A percentile compares a stretch with the other conserved stretches of the same genome.
These are phyloP conservation scores for Apotomis turbidana DNA, from an alignment of 2,888 invertebrate genomes.

Conservation along the genomic window DNA sequence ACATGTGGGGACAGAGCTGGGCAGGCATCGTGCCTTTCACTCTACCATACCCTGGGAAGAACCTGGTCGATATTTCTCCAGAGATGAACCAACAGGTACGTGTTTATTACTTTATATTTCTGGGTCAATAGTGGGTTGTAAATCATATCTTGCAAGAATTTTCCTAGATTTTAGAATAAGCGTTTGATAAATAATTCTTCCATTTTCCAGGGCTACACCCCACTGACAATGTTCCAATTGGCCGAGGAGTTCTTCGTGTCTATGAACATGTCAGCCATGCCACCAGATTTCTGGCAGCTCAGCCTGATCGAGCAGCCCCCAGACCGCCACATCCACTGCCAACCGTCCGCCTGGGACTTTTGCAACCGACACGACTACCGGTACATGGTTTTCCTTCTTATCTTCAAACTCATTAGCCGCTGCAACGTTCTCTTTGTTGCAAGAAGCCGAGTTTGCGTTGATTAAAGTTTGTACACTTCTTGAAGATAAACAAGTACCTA, in stretches of 20 bases:
- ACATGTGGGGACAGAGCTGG: slow-evolving; percentile 97
- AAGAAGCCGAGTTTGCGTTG: no score
- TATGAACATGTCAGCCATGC: slow-evolving; percentile 93
- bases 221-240: slow-evolving; percentile 91
- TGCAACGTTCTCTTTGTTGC: no score
- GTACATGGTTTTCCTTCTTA: slow-evolving; percentile 65
- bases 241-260: slow-evolving; percentile 97
- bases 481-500: no score
- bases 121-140: no score
- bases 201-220: slow-evolving; percentile 89
- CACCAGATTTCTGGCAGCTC: slow-evolving; percentile 94
- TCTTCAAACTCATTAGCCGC: no score
- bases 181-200: slow-evolving; percentile 36
- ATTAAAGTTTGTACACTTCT: no score
- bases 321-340: slow-evolving; percentile 91
- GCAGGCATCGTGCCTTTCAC: slow-evolving; percentile 91
- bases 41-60: slow-evolving; percentile 93
- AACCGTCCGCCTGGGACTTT: slow-evolving; percentile 97
- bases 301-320: slow-evolving; percentile 92
- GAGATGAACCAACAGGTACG: slow-evolving; percentile 90
- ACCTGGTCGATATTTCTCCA: slow-evolving; percentile 91
- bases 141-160: no score
- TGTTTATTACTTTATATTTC: neutral
- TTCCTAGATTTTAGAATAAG: no score
- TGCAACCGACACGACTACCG: slow-evolving; percentile 94